Evolutionary conservation across 2,797 vertebrate genomes (phyloP).

Genomic region (Moxostoma hubbsi): DNA sequence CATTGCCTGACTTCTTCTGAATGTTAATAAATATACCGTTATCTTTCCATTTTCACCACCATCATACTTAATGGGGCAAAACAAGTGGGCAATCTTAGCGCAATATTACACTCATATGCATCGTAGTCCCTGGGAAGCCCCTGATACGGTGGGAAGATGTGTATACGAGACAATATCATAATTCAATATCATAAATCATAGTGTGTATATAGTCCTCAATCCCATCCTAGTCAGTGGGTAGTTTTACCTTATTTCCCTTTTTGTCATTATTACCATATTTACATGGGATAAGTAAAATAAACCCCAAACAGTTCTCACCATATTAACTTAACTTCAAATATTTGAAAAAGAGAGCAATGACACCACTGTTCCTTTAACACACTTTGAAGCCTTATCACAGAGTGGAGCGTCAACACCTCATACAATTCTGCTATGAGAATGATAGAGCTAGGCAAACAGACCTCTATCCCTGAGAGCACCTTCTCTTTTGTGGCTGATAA

Average conservation of each 20-base stretch:
- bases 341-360: constrained; percentile 40
- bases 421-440: constrained; percentile 48
- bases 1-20: background rate
- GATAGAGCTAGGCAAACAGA: constrained; percentile 46
- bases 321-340: constrained; percentile 45
- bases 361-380: constrained; percentile 50
- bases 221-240: too few relatives aligned
- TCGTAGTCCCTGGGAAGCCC: constrained; percentile 26
- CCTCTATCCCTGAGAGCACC: constrained; percentile 53
- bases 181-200: constrained; percentile 5
- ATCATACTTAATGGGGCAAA: constrained; percentile 19
- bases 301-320: constrained; percentile 1
- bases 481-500: constrained; percentile 57
- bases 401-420: constrained; percentile 60
- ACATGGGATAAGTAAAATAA: background rate
- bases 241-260: too few relatives aligned
- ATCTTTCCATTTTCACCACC: constrained; percentile 12
- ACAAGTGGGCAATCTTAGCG: constrained; percentile 19
- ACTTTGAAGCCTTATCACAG: constrained; percentile 62
- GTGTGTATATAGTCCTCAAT: too few relatives aligned
- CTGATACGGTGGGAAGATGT: constrained; percentile 39
- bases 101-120: constrained; percentile 30
- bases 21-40: background rate
- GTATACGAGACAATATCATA: constrained; percentile 15
- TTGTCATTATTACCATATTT: background rate